These are phyloP conservation scores for Sakesphorus luctuosus DNA, from an alignment of 2,113 vertebrate species.

Conservation along the genomic window DNA sequence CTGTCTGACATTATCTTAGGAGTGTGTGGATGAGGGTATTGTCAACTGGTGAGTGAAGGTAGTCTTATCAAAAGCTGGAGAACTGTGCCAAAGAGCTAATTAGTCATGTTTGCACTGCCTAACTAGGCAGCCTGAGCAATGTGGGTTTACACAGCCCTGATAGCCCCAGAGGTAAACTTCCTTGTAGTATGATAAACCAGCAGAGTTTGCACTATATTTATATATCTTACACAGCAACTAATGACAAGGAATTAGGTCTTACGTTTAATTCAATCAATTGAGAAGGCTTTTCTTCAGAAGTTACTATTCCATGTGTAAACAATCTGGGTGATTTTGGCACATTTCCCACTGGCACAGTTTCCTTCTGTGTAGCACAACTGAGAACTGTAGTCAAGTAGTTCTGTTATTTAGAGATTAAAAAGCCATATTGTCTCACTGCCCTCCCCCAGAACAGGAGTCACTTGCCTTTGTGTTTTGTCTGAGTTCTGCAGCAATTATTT, in stretches of 20 bases:
- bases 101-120: neutral
- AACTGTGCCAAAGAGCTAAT: neutral
- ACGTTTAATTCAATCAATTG: neutral
- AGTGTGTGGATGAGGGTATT: neutral
- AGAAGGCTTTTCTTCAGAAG: neutral
- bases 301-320: neutral
- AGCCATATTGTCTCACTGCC: neutral
- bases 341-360: neutral
- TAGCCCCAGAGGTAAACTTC: neutral
- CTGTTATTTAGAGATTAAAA: conserved; percentile 9
- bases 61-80: neutral
- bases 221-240: neutral
- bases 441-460: neutral
- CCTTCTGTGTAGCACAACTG: neutral
- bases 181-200: neutral
- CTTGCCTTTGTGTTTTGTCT: neutral
- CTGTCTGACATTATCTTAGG: neutral
- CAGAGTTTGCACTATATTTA: neutral
- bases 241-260: conserved; percentile 1
- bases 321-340: neutral
- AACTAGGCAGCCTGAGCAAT: neutral
- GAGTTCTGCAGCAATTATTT: neutral
- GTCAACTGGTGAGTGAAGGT: neutral
- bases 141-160: neutral
- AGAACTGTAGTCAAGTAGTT: neutral